Evolutionary conservation across 2,888 invertebrate genomes (phyloP), one percentile per base, ranked within the genome.

Genomic region (Clistopyga incitator): DNA sequence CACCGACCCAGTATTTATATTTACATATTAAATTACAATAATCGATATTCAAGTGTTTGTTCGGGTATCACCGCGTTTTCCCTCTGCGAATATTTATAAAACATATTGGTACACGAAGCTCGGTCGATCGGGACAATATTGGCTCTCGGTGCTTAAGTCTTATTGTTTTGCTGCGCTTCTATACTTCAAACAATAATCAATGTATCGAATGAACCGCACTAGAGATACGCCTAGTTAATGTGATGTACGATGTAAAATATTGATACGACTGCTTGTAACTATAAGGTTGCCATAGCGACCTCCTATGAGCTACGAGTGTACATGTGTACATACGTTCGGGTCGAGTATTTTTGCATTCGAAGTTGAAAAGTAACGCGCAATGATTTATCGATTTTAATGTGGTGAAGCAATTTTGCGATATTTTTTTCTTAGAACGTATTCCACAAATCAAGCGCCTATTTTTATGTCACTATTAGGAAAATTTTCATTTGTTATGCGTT

Each of bases 281-380:
- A 15, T 20, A n/a, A 13, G n/a, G 29, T 15, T 25, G 54, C 13
- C 2, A 70, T 65, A 52, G 34, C 10, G 38, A 18, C 20, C 3
- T 20, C 65, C 13, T 42, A 11, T 10, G 6, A 23, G 13, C 23
- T 65, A 65, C 13, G 65, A 20, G 47, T 47, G 23, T 67, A 6
- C 29, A 18, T 29, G 47, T 29, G 29, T 29, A 18, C 4, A 29
- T 23, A 72, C 59, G 25, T 56, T 8, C 10, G 65, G 6, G 20
- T 45, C 50, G 67, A 47, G 67, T 20, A 61, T 47, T 59, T 50
- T 50, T 34, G 20, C 34, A 64, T 29, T 29, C n/a, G 61, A 50
- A 68, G 45, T 11, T 64, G 79, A 77, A 77, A 80, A 83, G 77
- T 29, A 29, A 29, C 4, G 29, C 4, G n/a, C 29, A 29, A 29